Evolutionary conservation across 1,140 invertebrate species (phyloP), one percentile per base, ranked within the genome.

Genomic region (Meloidogyne hapla): DNA sequence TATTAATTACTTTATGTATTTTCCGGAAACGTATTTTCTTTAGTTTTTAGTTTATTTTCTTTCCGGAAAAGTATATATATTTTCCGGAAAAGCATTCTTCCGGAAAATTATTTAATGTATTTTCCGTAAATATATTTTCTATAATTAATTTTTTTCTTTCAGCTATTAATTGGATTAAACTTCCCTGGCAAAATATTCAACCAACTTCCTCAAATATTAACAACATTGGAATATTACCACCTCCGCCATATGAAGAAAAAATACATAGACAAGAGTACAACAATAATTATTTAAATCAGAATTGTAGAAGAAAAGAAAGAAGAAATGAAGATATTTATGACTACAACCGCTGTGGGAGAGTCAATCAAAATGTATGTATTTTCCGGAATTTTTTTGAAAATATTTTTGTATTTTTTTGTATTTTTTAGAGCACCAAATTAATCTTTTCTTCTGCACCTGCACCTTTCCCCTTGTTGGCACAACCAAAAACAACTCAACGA

Each of bases 281-380:
- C 48, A 56, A n/a, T 56, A 56, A 56, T 56, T 56, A 56, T 21
- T 56, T 56, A 21, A 56, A n/a, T 56, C 48, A 56, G 48, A 56
- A 56, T n/a, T 56, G 8, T 56, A n/a, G 5, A 48, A 48, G 5
- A n/a, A 6, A 56, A 6, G 48, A n/a, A n/a, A n/a, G 48, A 56
- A 56, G n/a, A 6, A 56, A 56, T 21, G 48, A 8, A 33, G 33
- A 56, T 56, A 56, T 56, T 56, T 56, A 56, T 56, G 6, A n/a
- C 6, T 56, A 21, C n/a, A n/a, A n/a, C n/a, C n/a, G 33, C 9
- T 33, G 33, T 0, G 18, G 48, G 48, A 56, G n/a, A n/a, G n/a
- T n/a, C n/a, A n/a, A n/a, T n/a, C n/a, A 13, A n/a, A 56, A 56
- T 56, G 4, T n/a, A 6, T 8, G 48, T n/a, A 56, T 56, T 56